Evolutionary conservation across 2,888 invertebrate genomes (phyloP), one percentile per base, ranked within the genome.

Genomic region (Torymus tubicola): DNA sequence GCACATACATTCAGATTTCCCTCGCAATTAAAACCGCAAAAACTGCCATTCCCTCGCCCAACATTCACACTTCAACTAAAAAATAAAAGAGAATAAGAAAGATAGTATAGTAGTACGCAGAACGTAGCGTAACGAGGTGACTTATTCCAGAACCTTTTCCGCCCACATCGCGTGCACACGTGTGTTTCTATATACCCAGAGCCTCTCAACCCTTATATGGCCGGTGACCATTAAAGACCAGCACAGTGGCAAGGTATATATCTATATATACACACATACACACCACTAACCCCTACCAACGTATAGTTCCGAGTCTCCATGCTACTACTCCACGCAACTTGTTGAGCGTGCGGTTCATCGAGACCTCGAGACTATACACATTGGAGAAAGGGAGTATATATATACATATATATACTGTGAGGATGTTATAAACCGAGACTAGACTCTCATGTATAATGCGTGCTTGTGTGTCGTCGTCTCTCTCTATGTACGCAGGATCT

Each of bases 401-500:
- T n/a, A n/a, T n/a, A n/a, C n/a, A n/a, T n/a, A n/a, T n/a, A 8
- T 21, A 8, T 42, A 8, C 42, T 5, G 42, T 8, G 21, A 42
- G 42, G 42, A 8, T 42, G 42, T 42, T 42, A 42, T 42, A 42
- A 21, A 21, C 21, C 2, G 21, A 21, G 21, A 5, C 42, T 5
- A 42, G 42, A 42, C 42, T 42, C 42, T 42, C 42, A 42, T 42
- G 8, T 31, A 42, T 42, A 42, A 42, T 42, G 42, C 42, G 42
- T 8, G 42, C 42, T 8, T 8, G 42, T 42, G 42, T 58, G 31
- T 61, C 70, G 31, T 61, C 70, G n/a, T 57, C 1, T 11, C 0
- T 4, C n/a, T 58, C 80, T 71, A 13, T 76, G 61, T 78, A 18
- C 57, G 14, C 55, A 82, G 82, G 82, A 82, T 72, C 74, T 82